Evolutionary conservation across 2,113 vertebrate species (phyloP), one percentile per base, ranked within the genome.

Genomic region (Emberiza fucata): DNA sequence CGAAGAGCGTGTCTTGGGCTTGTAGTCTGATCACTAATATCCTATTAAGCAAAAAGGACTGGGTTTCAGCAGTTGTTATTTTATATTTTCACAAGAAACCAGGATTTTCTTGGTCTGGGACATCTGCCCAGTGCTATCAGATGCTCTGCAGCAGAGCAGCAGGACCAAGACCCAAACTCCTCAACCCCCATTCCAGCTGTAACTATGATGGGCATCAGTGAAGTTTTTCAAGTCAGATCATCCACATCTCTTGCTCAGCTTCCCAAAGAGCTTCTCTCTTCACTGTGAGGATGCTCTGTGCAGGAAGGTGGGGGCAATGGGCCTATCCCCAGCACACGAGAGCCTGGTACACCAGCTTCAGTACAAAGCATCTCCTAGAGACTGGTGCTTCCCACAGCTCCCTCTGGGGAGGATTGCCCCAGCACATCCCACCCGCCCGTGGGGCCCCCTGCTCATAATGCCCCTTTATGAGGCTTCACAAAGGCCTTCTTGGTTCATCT

Each of bases 381-480:
- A 82, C 54, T 75, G 78, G 70, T 56, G 70, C 78, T 84, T 57
- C 53, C 48, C 9, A 0, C 64, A 78, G 86, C 47, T 70, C 81
- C 37, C 61, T 65, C 60, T 25, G 53, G 39, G 51, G 44, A 91
- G 73, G 59, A 75, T 29, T 0, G 4, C 24, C 60, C 60, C 3
- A 0, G 76, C 71, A 47, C 59, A 91, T 80, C 94, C 78, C 2
- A 2, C 78, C 77, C 0, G 1, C 57, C 72, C 0, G 0, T 27
- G 71, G 50, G 94, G 85, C 81, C 93, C 73, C 78, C 90, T 0
- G 71, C 64, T 96, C 76, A 96, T 91, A 96, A 96, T 86, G 92
- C 64, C 64, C 76, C 65, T 97, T 96, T 93, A 94, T 96, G 53
- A 88, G 85, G 85, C 87, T 83, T 95, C 90, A 97, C 96, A 96